Conservation (phyloP, 2,888 invertebrate genomes). For the Epistrophe eligans region DNA sequence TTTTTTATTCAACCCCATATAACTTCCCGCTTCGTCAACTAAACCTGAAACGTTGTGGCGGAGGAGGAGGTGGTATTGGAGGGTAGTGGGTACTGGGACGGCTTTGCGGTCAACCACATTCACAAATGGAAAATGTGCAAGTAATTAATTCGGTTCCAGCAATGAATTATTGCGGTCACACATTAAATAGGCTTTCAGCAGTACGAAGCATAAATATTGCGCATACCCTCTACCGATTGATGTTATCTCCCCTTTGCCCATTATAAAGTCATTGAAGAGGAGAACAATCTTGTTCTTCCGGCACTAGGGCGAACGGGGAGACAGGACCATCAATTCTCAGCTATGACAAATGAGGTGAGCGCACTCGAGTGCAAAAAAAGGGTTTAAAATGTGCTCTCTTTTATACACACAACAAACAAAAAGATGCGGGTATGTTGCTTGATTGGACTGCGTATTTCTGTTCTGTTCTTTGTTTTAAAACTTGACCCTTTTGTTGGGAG, state of each 20-base stretch:
- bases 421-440: neutral
- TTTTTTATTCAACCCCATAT: conserved; percentile 34
- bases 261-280: conserved; percentile 59
- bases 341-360: conserved; percentile 66
- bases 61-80: too few relatives aligned
- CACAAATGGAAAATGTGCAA: conserved; percentile 76
- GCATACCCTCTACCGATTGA: conserved; percentile 45
- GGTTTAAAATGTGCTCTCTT: conserved; percentile 20
- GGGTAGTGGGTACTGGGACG: neutral
- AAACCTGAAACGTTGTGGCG: neutral
- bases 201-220: conserved; percentile 44
- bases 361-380: conserved; percentile 57
- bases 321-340: conserved; percentile 31
- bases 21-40: conserved; percentile 16
- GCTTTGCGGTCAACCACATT: conserved; percentile 72
- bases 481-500: conserved; percentile 23
- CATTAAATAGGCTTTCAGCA: conserved; percentile 72
- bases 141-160: conserved; percentile 76
- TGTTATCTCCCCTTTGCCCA: conserved; percentile 50
- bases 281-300: conserved; percentile 62
- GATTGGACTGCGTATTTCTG: conserved; percentile 19
- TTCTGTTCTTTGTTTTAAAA: conserved; percentile 17
- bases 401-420: neutral
- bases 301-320: conserved; percentile 8
- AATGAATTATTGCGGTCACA: conserved; percentile 76